Percentiles rank a stretch among this genome's conserved stretches.
These are phyloP conservation scores for Bufo bufo DNA, from an alignment of 2,113 vertebrate species.

Conservation along the genomic window DNA sequence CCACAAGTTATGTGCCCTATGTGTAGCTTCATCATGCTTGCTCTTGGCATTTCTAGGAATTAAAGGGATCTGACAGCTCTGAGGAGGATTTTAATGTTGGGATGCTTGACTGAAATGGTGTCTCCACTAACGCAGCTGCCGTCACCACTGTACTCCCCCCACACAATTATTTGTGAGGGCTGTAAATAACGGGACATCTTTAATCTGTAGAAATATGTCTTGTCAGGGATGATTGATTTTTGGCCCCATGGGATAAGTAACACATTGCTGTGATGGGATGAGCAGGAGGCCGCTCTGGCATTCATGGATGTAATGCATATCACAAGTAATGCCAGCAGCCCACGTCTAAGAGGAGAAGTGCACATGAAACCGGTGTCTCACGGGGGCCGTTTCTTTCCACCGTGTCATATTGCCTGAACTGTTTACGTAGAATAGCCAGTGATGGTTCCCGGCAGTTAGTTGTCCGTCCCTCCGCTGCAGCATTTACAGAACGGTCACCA, in stretches of 20 bases:
- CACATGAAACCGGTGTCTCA: neutral
- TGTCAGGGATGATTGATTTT: neutral
- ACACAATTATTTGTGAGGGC: neutral
- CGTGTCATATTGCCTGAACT: neutral
- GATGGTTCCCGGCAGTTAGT: neutral
- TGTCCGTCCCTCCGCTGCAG: neutral
- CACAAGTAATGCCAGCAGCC: conserved; percentile 10
- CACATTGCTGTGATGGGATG: conserved; percentile 11
- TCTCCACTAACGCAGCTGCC: neutral
- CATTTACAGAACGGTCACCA: conserved; percentile 18
- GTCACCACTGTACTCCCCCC: too few species aligned
- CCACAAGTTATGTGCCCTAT: too few species aligned
- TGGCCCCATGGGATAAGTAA: conserved; percentile 19
- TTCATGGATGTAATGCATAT: conserved; percentile 44
- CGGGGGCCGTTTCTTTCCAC: neutral
- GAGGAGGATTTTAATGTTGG: too few species aligned
- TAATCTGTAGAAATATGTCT: neutral
- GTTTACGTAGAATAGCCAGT: neutral
- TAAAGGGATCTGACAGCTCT: too few species aligned
- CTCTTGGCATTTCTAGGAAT: too few species aligned
- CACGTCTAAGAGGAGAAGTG: neutral
- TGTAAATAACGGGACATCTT: neutral
- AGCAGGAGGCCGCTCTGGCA: neutral
- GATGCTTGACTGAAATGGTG: too few species aligned
- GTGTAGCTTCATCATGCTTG: too few species aligned